Base-by-base conservation (phyloP, 2,888 invertebrate species). In the Chloroclystis v-ata region DNA sequence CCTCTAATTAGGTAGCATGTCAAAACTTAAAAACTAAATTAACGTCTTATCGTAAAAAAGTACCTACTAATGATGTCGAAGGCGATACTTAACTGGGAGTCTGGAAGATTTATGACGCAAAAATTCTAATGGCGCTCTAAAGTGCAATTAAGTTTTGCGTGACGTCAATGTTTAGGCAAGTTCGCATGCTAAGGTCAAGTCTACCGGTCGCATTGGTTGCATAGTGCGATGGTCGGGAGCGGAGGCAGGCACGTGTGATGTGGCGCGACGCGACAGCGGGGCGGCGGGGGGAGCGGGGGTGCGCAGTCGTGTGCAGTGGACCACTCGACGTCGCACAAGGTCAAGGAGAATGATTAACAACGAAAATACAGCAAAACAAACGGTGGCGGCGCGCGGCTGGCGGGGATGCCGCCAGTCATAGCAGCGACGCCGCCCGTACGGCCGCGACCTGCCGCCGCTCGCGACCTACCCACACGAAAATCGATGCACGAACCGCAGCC, bases 261-360 rank as follows among this genome's bases (percentile, higher is more conserved):
- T 75, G 75, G 70, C 68, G 75, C 75, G 75, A 69, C 74, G 69
- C 68, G 75, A 75, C 75, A 70, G 62, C 70, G 77, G 79, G 74
- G 76, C 61, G 75, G 67, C 60, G 61, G 75, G 77, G 20, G 35
- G 2, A 20, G 80, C 64, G 80, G 83, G 84, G 83, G 83, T 80
- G 80, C 75, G 76, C 82, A 82, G 76, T 83, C 82, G 82, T 84
- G 85, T 85, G 83, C 83, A 86, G 85, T 84, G 84, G 87, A 84
- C 86, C 86, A 87, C 85, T 86, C 82, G 74, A 75, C 86, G 82
- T 82, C 84, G 87, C 83, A 83, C 85, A 85, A 86, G 85, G 87
- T 88, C 86, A 86, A 88, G 88, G 89, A 87, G 89, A 88, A 89
- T 89, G 88, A 89, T 89, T 89, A 89, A 86, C 85, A 84, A 84